A percentile compares a stretch with the other conserved stretches of the same genome.
These are phyloP conservation scores for Micromussa lordhowensis DNA, from an alignment of 92 coral and sea anemone genomes.

Conservation along the genomic window DNA sequence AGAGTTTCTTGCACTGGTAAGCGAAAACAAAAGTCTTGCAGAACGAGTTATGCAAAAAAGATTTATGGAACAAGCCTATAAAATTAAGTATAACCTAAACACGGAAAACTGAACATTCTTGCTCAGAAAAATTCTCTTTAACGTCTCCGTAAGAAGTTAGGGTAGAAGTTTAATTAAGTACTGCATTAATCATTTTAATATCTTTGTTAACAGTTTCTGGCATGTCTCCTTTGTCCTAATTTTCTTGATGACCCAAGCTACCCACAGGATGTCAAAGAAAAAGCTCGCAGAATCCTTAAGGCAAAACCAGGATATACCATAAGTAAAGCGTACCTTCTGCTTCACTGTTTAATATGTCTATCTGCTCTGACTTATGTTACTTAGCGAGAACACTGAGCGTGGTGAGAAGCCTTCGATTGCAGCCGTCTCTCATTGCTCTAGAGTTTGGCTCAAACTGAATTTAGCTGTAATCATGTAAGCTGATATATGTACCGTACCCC, in stretches of 20 bases:
- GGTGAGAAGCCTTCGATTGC: too few species aligned
- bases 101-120: background rate
- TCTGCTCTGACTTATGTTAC: background rate
- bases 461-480: too few species aligned
- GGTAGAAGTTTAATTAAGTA: too few species aligned
- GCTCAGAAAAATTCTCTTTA: background rate
- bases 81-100: background rate
- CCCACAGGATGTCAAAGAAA: constrained; percentile 75
- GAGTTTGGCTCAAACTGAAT: too few species aligned
- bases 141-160: background rate
- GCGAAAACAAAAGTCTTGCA: background rate
- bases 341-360: background rate
- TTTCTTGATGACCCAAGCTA: constrained; percentile 68
- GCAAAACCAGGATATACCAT: constrained; percentile 59
- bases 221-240: constrained; percentile 59
- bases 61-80: background rate
- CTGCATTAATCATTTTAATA: background rate
- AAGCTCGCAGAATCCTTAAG: constrained; percentile 63
- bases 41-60: background rate
- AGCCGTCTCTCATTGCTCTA: too few species aligned
- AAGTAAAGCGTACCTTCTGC: constrained; percentile 10
- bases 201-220: constrained; percentile 7
- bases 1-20: background rate
- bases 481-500: too few species aligned
- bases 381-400: too few species aligned